Evolutionary conservation across 2,888 invertebrate species (phyloP).

Genomic region (Microctonus brassicae): DNA sequence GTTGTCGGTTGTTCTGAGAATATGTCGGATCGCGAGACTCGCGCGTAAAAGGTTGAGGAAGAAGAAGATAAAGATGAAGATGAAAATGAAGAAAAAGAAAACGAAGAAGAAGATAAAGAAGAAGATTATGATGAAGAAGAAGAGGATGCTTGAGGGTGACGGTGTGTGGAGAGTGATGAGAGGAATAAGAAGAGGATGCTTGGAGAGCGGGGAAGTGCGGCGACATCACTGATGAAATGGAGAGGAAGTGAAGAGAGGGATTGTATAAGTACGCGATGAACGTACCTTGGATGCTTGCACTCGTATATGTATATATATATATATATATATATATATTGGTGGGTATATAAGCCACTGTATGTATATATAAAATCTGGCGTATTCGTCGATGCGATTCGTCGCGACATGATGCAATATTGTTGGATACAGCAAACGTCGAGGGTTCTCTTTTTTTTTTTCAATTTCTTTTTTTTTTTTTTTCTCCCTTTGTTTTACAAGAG

Average conservation of each 20-base stretch:
- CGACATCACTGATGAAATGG: neutral
- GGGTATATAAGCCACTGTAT: neutral
- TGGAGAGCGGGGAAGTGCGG: neutral
- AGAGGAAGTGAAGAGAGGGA: neutral
- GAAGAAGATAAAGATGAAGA: conserved; percentile 20
- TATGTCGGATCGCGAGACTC: conserved; percentile 46
- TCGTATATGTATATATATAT: conserved; percentile 42
- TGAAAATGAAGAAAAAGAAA: conserved; percentile 20
- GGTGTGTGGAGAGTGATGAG: conserved; percentile 47
- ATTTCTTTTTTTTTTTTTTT: conserved; percentile 5
- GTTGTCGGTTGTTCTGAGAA: conserved; percentile 47
- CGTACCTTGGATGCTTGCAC: conserved; percentile 36
- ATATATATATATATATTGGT: conserved; percentile 4
- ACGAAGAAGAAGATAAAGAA: neutral
- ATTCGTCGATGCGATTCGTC: neutral
- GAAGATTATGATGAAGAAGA: conserved; percentile 17
- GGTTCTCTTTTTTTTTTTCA: conserved; percentile 4
- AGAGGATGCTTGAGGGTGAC: conserved; percentile 14
- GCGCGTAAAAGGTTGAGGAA: conserved; percentile 25
- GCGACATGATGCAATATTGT: neutral
- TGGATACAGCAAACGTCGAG: neutral
- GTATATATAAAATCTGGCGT: neutral
- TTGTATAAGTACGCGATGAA: neutral
- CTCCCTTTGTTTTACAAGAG: conserved; percentile 1
- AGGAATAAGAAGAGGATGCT: neutral